A percentile compares a stretch with the other conserved stretches of the same genome.
Evolutionary conservation across 2,113 vertebrate species (phyloP).

Genomic region (Antennarius striatus): DNA sequence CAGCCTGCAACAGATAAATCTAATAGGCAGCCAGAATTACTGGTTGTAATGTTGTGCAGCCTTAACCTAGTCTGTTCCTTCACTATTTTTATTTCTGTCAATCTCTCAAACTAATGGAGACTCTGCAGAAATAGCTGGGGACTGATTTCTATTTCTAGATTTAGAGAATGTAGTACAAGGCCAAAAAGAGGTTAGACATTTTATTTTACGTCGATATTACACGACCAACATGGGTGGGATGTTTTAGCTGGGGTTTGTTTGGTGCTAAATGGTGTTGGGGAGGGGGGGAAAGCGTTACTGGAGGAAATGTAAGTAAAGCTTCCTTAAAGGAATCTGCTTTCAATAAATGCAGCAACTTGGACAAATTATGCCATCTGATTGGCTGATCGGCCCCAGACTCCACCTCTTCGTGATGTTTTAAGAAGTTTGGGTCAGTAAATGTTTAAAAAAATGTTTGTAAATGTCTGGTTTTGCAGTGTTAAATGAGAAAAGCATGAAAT

Average conservation of each 20-base stretch:
- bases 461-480: too few relatives aligned
- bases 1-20: conserved; percentile 79
- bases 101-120: conserved; percentile 64
- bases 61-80: conserved; percentile 72
- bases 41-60: conserved; percentile 80
- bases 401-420: too few relatives aligned
- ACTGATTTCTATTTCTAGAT: conserved; percentile 59
- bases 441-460: too few relatives aligned
- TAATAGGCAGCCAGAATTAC: conserved; percentile 80
- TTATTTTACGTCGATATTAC: background rate
- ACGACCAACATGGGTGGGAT: background rate
- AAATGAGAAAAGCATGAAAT: too few relatives aligned
- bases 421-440: too few relatives aligned
- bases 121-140: conserved; percentile 46
- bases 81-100: conserved; percentile 66
- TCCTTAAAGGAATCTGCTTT: too few relatives aligned
- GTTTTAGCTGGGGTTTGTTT: conserved; percentile 1
- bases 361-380: too few relatives aligned
- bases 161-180: conserved; percentile 43
- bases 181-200: conserved; percentile 32
- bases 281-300: too few relatives aligned
- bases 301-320: background rate
- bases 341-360: too few relatives aligned
- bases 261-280: background rate
- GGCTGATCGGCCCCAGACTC: too few relatives aligned